Conservation (phyloP, 2,113 vertebrate genomes). For the Elgaria multicarinata region DNA sequence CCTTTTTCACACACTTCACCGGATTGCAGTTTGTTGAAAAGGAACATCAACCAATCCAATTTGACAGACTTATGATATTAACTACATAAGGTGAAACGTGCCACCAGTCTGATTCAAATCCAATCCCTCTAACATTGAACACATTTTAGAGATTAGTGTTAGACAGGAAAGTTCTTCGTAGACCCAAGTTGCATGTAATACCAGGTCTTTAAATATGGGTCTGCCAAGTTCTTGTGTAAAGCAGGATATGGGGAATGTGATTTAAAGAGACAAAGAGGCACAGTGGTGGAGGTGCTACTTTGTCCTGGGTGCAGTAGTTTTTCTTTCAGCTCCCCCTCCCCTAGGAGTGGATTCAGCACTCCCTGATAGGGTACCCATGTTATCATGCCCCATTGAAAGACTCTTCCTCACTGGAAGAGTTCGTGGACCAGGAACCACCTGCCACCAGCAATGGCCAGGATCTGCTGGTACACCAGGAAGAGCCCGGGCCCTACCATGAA, state of each 20-base stretch:
- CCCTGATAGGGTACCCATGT: not conserved
- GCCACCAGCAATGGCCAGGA: too few relatives aligned
- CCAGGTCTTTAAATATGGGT: not conserved
- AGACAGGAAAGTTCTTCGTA: not conserved
- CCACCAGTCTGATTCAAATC: not conserved
- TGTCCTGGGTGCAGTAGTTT: not conserved
- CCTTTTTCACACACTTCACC: not conserved
- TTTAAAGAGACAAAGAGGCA: not conserved
- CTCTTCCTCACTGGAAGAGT: too few relatives aligned
- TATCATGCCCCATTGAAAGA: too few relatives aligned
- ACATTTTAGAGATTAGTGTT: not conserved
- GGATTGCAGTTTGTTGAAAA: not conserved
- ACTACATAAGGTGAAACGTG: not conserved
- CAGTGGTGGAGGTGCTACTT: not conserved
- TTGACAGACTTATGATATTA: not conserved
- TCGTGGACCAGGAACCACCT: too few relatives aligned
- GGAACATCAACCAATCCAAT: not conserved
- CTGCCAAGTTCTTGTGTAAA: not conserved
- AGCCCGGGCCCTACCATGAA: too few relatives aligned
- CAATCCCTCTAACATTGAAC: not conserved
- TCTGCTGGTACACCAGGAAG: too few relatives aligned
- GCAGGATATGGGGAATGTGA: not conserved
- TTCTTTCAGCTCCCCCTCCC: not conserved
- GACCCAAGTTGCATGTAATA: fast-evolving
- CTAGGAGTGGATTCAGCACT: not conserved